Base-by-base conservation (phyloP, 1,140 invertebrate species). In the Eueides isabella region DNA sequence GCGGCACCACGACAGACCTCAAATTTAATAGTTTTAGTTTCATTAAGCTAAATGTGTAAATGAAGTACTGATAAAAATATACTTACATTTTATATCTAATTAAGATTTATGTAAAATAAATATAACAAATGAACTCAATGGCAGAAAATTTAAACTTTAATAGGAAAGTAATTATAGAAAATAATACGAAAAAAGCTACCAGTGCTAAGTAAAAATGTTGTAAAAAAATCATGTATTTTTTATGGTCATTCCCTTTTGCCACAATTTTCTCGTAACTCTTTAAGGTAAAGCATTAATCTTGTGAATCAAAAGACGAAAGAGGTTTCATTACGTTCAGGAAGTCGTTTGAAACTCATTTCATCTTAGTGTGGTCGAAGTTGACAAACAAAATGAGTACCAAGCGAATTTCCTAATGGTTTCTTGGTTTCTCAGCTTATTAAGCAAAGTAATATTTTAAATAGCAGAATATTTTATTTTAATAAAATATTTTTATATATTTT, bases 281-380 rank as follows among this genome's bases (percentile, higher is more conserved):
- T 55, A 55, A 55, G 48, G 23, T 26, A 55, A 55, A 55, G 19
- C 48, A 55, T 55, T 55, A 55, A 55, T 55, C 48, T 55, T 55
- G 19, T 9, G 48, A 55, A 55, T 55, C 48, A 55, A 61, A 69
- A 61, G 44, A 61, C 67, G 19, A 61, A 61, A 61, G 19, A 69
- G 29, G 30, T 69, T 68, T 69, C 44, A 69, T 69, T 69, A 69
- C 30, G 19, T 9, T 7, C 19, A 29, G 48, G 44, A 69, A 69
- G 67, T 69, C 67, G 67, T 69, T 69, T 61, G 67, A 69, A 38
- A 67, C 29, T 67, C 41, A 48, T 55, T 67, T 67, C 66, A 55
- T 67, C 44, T 69, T 31, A 69, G 48, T 61, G 48, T 61, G 11
- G 29, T 33, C 67, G 29, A 35, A 69, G 67, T 61, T 35, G 29